Base-by-base conservation (phyloP, 1,140 invertebrate species). In the Drosophila pectinifera region DNA sequence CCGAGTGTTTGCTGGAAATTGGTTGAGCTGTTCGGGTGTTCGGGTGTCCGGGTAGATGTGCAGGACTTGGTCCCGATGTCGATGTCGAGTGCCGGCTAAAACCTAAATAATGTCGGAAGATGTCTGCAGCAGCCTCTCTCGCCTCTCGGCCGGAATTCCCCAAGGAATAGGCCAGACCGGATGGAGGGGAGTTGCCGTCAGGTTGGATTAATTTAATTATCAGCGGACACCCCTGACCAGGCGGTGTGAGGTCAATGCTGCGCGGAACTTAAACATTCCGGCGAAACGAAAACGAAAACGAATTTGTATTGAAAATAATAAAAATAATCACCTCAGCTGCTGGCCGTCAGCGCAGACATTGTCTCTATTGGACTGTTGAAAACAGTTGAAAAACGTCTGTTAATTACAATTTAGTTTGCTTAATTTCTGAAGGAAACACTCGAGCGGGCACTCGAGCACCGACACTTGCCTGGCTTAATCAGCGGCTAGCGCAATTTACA, bases 1-100 rank as follows among this genome's bases (percentile, higher is more conserved):
- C 53, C 73, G 68, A 89, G 82, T 86, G 85, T 90, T 83, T 77
- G 55, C 36, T 76, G 54, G 61, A 86, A 86, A 86, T 86, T 86
- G 81, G 65, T 67, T 78, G 49, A 65, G 38, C 70, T 73, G 75
- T 49, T 54, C 59, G 46, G 72, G 16, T 73, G 75, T 49, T 54
- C 59, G 46, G 72, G 16, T 75, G 64, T 78, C 64, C 56, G 24
- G 45, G 18, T 34, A 2, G 8, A 34, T 34, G 31, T 49, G n/a
- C 31, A 31, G 16, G n/a, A n/a, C n/a, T n/a, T n/a, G 38, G 38
- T 39, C 28, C 34, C 31, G 16, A 16, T 75, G 69, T 78, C 61
- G 45, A 57, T 46, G 59, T 85, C 81, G 78, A 85, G 82, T 85
- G 78, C 62, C 39, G 78, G 64, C 82, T 86, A 88, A 86, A 86